phyloP scores from a whole-genome alignment of 2,888 invertebrate genomes.

The Toxonevra muliebris region DNA sequence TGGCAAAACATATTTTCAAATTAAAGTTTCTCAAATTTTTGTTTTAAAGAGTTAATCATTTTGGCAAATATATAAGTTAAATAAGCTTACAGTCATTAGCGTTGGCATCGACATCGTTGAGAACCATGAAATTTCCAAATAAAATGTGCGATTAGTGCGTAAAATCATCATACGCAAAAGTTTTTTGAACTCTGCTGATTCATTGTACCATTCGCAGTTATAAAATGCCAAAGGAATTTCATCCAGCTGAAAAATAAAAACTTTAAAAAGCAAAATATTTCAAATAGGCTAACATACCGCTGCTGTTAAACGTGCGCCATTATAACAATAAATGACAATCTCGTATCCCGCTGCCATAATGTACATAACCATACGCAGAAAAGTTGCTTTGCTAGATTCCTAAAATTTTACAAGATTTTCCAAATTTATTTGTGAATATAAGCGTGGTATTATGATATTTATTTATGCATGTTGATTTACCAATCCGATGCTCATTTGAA shows the following conservation, averaged over 20 bases:
- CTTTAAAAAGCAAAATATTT: not conserved
- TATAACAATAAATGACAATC: constrained; percentile 56
- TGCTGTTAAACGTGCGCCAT: constrained; percentile 50
- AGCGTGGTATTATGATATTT: not conserved
- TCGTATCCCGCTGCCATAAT: constrained; percentile 51
- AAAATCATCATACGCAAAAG: constrained; percentile 55
- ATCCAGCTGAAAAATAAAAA: constrained; percentile 43
- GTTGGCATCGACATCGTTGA: constrained; percentile 56
- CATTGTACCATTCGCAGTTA: constrained; percentile 52
- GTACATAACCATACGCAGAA: constrained; percentile 55
- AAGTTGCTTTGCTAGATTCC: constrained; percentile 42
- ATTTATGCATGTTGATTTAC: constrained; percentile 44
- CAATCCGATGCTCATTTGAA: constrained; percentile 52
- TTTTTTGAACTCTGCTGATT: constrained; percentile 49
- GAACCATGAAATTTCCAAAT: constrained; percentile 56
- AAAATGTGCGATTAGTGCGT: constrained; percentile 49
- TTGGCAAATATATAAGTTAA: no score
- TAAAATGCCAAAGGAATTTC: constrained; percentile 51
- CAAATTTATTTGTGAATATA: not conserved
- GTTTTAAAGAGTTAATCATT: no score
- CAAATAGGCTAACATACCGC: constrained; percentile 22
- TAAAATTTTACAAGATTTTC: constrained; percentile 22
- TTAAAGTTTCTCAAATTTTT: no score
- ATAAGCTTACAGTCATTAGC: constrained; percentile 53
- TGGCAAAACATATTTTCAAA: no score